Evolutionary conservation across 2,113 vertebrate species (phyloP).

Genomic region (Triplophysa siluroides): DNA sequence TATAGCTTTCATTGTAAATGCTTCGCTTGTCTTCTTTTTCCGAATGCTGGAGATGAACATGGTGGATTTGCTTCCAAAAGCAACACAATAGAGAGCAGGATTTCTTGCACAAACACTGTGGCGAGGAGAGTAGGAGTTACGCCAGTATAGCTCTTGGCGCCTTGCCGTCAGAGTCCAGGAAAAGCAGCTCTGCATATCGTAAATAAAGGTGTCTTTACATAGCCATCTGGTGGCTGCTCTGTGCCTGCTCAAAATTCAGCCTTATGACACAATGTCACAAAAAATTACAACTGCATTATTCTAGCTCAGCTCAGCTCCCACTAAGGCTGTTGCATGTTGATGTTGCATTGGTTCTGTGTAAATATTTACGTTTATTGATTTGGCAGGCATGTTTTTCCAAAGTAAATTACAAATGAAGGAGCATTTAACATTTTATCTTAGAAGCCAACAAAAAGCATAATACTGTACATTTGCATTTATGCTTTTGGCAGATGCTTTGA

Average conservation of each 20-base stretch:
- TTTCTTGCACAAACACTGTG: constrained; percentile 44
- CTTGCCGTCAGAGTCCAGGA: constrained; percentile 13
- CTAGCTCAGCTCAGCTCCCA: no score
- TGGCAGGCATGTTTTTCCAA: no score
- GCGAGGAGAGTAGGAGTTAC: constrained; percentile 30
- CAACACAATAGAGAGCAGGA: constrained; percentile 31
- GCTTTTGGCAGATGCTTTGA: no score
- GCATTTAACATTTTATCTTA: no score
- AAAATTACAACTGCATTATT: no score
- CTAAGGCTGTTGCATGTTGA: no score
- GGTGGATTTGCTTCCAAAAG: constrained; percentile 36
- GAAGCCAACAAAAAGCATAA: no score
- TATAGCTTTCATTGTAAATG: constrained; percentile 3
- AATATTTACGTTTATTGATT: no score
- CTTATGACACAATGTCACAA: not conserved
- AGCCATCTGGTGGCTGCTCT: not conserved
- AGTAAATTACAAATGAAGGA: no score
- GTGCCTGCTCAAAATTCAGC: not conserved
- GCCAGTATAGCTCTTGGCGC: not conserved
- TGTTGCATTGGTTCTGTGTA: no score
- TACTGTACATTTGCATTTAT: no score
- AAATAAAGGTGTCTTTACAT: not conserved
- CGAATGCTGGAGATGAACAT: not conserved
- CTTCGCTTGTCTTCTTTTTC: not conserved
- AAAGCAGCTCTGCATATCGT: not conserved